These are phyloP conservation scores for Ascaphus truei DNA, from an alignment of 2,113 vertebrate species.

Conservation along the genomic window DNA sequence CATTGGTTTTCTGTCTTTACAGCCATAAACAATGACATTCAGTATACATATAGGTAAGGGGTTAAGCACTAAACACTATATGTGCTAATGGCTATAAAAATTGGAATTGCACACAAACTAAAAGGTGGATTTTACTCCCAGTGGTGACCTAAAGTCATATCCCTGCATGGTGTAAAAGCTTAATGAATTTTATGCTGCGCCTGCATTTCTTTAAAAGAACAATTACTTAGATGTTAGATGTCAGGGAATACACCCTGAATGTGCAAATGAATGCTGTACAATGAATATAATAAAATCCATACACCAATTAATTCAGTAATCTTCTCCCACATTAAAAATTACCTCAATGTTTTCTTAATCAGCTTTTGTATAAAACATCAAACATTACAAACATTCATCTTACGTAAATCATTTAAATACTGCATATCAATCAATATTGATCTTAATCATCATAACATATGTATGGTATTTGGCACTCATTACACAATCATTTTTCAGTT, in stretches of 20 bases:
- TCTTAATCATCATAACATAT: no score
- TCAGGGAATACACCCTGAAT: slow-evolving; percentile 11
- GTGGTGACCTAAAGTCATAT: slow-evolving; percentile 20
- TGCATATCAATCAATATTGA: no score
- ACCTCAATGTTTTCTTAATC: slow-evolving; percentile 4
- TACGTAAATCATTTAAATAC: no score
- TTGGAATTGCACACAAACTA: not conserved
- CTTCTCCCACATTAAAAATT: slow-evolving; percentile 5
- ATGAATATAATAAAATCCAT: slow-evolving; percentile 9
- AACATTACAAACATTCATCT: no score
- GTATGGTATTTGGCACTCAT: no score
- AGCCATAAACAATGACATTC: no score
- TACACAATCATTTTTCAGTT: no score
- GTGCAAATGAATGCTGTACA: slow-evolving; percentile 5
- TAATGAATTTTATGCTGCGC: slow-evolving; percentile 22
- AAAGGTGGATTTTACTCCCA: slow-evolving; percentile 9
- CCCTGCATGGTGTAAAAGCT: slow-evolving; percentile 1
- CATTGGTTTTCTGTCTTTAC: no score
- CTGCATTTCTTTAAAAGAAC: slow-evolving; percentile 14
- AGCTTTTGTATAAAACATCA: no score
- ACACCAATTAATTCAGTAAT: slow-evolving; percentile 4
- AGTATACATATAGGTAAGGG: no score
- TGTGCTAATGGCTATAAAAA: not conserved
- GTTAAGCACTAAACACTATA: not conserved
- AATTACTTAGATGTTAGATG: no score